Percentiles rank a stretch among this genome's conserved stretches.
These are phyloP conservation scores for Dicycla oo DNA, from an alignment of 2,888 invertebrate species.

Conservation along the genomic window DNA sequence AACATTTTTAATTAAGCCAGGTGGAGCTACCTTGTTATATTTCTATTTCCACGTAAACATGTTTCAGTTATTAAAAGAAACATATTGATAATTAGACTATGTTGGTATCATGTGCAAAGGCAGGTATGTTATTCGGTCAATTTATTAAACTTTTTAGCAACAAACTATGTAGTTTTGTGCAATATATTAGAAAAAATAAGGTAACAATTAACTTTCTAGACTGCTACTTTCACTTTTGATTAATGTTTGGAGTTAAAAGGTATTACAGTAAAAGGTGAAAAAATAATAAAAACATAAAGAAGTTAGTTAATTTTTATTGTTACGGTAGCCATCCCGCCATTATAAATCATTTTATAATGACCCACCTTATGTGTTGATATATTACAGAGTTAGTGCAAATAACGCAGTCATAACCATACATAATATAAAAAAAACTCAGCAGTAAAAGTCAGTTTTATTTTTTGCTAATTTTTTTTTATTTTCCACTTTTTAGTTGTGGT, in stretches of 20 bases:
- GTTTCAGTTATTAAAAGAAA: conserved; percentile 49
- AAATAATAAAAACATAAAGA: neutral
- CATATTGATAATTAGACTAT: conserved; percentile 48
- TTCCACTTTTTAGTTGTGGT: too few species aligned
- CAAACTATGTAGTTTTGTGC: neutral
- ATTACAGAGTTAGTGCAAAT: neutral
- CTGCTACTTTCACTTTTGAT: conserved; percentile 39
- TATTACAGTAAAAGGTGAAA: conserved; percentile 13
- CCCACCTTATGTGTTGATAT: neutral
- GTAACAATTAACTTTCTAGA: conserved; percentile 25
- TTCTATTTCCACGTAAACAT: conserved; percentile 44
- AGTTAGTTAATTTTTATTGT: conserved; percentile 18
- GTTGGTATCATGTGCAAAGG: conserved; percentile 49
- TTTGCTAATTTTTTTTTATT: too few species aligned
- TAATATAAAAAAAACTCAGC: too few species aligned
- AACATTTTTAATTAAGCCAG: conserved; percentile 57
- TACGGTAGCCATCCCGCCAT: neutral
- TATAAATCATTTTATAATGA: conserved; percentile 12
- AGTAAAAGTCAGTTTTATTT: too few species aligned
- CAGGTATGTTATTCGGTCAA: conserved; percentile 37
- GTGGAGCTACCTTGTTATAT: conserved; percentile 42
- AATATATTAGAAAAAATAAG: conserved; percentile 22
- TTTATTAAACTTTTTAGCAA: conserved; percentile 25
- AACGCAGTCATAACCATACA: neutral
- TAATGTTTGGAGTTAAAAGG: conserved; percentile 27